These are phyloP conservation scores for Vespertilio murinus DNA, from an alignment of 2,797 vertebrate genomes.

Conservation along the genomic window DNA sequence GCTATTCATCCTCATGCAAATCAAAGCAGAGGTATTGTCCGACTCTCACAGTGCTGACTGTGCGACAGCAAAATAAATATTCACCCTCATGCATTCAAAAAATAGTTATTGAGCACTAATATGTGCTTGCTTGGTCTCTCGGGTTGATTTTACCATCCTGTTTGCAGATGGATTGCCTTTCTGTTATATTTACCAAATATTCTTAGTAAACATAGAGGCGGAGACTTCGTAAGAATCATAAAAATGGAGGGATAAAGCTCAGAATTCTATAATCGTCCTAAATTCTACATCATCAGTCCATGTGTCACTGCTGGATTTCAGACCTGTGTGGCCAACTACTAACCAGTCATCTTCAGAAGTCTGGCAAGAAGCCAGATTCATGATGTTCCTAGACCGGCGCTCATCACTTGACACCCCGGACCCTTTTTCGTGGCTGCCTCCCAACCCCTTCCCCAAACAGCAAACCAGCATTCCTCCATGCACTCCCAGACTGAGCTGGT, in stretches of 20 bases:
- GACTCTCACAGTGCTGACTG: not conserved
- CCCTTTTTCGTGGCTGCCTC: too few species aligned
- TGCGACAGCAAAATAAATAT: not conserved
- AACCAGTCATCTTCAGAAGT: conserved; percentile 5
- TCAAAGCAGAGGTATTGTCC: not conserved
- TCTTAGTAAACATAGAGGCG: conserved; percentile 17
- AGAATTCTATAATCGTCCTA: not conserved
- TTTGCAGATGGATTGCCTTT: not conserved
- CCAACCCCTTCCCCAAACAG: not conserved
- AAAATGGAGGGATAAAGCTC: not conserved
- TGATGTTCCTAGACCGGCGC: not conserved
- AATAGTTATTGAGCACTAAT: not conserved
- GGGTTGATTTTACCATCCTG: not conserved
- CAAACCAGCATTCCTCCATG: not conserved
- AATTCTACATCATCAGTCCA: not conserved
- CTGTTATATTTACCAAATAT: not conserved
- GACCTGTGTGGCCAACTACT: not conserved
- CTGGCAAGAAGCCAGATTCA: not conserved
- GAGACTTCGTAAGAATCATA: not conserved
- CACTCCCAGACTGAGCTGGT: not conserved
- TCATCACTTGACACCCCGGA: not conserved
- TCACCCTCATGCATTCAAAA: not conserved
- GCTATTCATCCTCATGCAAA: not conserved
- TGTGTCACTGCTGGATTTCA: not conserved
- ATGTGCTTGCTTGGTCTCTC: not conserved